Evolutionary conservation across 1,140 invertebrate genomes (phyloP), one percentile per base, ranked within the genome.

Genomic region (Papilio polytes): DNA sequence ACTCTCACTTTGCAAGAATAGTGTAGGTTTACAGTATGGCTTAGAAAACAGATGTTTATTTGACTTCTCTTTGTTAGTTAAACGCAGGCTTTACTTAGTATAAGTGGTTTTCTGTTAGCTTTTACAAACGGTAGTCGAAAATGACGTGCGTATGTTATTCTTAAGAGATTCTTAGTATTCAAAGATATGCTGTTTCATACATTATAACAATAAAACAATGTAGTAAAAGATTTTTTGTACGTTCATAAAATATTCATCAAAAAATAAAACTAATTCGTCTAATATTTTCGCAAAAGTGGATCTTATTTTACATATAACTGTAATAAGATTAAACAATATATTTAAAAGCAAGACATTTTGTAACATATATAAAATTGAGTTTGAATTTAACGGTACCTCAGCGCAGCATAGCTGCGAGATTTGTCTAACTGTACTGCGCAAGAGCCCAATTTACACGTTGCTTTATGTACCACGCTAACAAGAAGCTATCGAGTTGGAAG

Each of bases 341-440:
- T 66, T 66, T 66, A 66, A 18, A 12, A 66, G 22, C 36, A 66
- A 31, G 36, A 2, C 36, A 22, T 22, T 74, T 74, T 74, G 41
- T 74, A 74, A 41, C 31, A 51, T 15, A 51, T 76, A 46, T 76
- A 76, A 76, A 76, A 76, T 76, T 51, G 74, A 76, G 44, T 48
- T 48, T 76, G 41, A 20, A 18, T 48, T 9, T 76, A 76, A 76
- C 74, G 44, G 74, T 51, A 76, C n/a, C 10, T 3, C n/a, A 22
- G 46, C 74, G 44, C 20, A 26, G 74, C 74, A 76, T 51, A 20
- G 74, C n/a, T n/a, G 74, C 46, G 46, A 76, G 74, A 76, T 48
- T 76, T 26, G 74, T 76, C 74, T 76, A 76, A 76, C 74, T 76
- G 74, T 76, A 76, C 74, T 48, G 44, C 13, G 12, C 46, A 53